A percentile compares a stretch with the other conserved stretches of the same genome.
These are phyloP conservation scores for Elephantulus edwardii DNA, from an alignment of 2,113 vertebrate genomes.

Conservation along the genomic window DNA sequence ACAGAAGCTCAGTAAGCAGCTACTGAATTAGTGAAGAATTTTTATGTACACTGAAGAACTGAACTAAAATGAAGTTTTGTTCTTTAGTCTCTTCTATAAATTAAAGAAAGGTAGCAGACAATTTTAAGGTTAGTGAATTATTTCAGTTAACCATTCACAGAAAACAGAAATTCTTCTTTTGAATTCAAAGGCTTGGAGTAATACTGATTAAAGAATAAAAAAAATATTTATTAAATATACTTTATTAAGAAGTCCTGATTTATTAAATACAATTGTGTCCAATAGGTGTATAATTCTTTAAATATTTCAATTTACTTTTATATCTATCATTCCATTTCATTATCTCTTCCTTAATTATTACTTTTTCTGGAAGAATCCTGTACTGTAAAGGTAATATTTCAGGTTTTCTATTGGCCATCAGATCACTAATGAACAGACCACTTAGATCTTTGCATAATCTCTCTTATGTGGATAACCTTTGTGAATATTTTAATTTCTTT, in stretches of 20 bases:
- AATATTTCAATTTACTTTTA: slow-evolving; percentile 6
- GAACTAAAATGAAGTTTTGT: not conserved
- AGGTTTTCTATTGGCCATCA: not conserved
- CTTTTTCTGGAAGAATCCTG: not conserved
- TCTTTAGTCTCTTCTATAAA: not conserved
- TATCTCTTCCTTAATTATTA: not conserved
- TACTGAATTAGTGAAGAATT: not conserved
- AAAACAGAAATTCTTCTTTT: not conserved
- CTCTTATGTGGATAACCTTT: not conserved
- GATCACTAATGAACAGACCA: not conserved
- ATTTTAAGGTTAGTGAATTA: slow-evolving; percentile 14
- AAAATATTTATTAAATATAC: slow-evolving; percentile 20
- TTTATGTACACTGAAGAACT: not conserved
- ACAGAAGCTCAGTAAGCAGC: not conserved
- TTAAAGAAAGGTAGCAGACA: not conserved
- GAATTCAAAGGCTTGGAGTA: not conserved
- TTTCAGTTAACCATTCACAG: not conserved
- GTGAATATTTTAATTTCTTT: not conserved
- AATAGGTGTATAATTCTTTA: not conserved
- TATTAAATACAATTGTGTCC: not conserved
- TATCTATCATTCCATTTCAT: slow-evolving; percentile 6
- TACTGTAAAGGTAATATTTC: not conserved
- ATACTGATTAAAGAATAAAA: not conserved
- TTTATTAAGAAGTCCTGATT: slow-evolving; percentile 11
- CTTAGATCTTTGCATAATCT: not conserved